A percentile compares a stretch with the other conserved stretches of the same genome.
Conservation (phyloP, 1,140 invertebrate species). For the Drosophila kurseongensis region DNA sequence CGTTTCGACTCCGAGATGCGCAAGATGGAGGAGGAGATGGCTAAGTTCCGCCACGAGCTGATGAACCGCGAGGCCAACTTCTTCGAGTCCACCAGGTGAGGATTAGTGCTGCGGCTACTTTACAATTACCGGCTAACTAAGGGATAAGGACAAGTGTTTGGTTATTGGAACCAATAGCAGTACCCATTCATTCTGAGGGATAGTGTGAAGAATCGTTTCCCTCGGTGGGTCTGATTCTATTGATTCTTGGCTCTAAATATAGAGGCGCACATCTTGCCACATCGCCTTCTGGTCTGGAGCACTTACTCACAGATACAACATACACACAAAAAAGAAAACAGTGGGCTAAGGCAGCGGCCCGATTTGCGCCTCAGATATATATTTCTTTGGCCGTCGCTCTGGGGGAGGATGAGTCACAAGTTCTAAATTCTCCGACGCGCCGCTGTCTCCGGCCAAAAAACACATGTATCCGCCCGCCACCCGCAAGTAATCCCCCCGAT, state of each 20-base stretch:
- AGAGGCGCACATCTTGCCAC: slow-evolving; percentile 35
- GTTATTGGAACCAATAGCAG: too few species aligned
- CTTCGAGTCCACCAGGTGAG: slow-evolving; percentile 94
- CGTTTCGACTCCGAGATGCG: slow-evolving; percentile 98
- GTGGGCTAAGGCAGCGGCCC: slow-evolving; percentile 20
- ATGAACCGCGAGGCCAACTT: slow-evolving; percentile 96
- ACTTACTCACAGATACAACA: slow-evolving; percentile 28
- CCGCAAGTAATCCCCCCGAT: slow-evolving; percentile 4
- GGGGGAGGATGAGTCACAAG: slow-evolving; percentile 49
- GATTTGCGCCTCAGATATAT: slow-evolving; percentile 40
- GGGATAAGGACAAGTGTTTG: too few species aligned
- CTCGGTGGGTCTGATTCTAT: slow-evolving; percentile 12
- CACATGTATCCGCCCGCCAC: slow-evolving; percentile 35
- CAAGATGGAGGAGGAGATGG: slow-evolving; percentile 99
- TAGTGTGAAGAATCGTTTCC: neutral
- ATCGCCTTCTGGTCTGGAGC: slow-evolving; percentile 48
- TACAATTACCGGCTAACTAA: neutral
- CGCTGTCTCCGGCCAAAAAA: slow-evolving; percentile 31
- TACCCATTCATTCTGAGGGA: neutral
- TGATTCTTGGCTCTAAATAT: slow-evolving; percentile 37
- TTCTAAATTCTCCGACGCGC: slow-evolving; percentile 43
- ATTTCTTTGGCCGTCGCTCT: slow-evolving; percentile 19
- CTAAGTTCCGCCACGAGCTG: slow-evolving; percentile 95
- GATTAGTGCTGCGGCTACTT: neutral
- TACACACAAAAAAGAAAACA: slow-evolving; percentile 6